These are phyloP conservation scores for Acrobasis consociella DNA, from an alignment of 2,888 invertebrate genomes.

Conservation along the genomic window DNA sequence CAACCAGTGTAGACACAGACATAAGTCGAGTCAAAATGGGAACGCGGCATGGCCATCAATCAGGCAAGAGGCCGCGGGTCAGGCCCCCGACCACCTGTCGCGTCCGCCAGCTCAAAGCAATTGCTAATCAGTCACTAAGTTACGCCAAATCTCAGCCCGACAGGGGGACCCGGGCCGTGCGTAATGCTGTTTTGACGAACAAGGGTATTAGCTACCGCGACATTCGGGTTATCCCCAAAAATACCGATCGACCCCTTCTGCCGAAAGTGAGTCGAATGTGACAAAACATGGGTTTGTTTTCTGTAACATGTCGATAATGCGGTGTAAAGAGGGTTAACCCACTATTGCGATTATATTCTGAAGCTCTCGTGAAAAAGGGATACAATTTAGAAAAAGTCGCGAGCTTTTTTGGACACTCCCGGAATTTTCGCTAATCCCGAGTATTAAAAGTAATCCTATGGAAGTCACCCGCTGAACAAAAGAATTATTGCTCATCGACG, in stretches of 20 bases:
- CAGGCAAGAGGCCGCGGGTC: constrained; percentile 67
- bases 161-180: constrained; percentile 53
- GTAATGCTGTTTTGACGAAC: constrained; percentile 75
- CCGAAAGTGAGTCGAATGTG: constrained; percentile 22
- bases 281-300: constrained; percentile 23
- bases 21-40: constrained; percentile 53
- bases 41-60: constrained; percentile 64
- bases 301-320: constrained; percentile 17
- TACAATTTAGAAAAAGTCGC: constrained; percentile 11
- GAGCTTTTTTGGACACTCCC: constrained; percentile 13
- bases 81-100: constrained; percentile 74
- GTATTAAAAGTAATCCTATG: constrained; percentile 54
- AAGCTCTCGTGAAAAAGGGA: constrained; percentile 1
- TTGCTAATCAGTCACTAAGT: constrained; percentile 82
- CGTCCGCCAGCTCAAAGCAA: constrained; percentile 69
- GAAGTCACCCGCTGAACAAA: constrained; percentile 56
- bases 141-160: constrained; percentile 75
- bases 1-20: constrained; percentile 51
- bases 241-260: constrained; percentile 34
- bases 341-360: constrained; percentile 13
- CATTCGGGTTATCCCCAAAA: constrained; percentile 45
- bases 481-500: constrained; percentile 66
- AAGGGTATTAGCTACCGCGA: constrained; percentile 58
- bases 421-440: constrained; percentile 35
- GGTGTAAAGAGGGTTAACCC: constrained; percentile 20